These are phyloP conservation scores for Mionectes macconnelli DNA, from an alignment of 2,113 vertebrate species.

Conservation along the genomic window DNA sequence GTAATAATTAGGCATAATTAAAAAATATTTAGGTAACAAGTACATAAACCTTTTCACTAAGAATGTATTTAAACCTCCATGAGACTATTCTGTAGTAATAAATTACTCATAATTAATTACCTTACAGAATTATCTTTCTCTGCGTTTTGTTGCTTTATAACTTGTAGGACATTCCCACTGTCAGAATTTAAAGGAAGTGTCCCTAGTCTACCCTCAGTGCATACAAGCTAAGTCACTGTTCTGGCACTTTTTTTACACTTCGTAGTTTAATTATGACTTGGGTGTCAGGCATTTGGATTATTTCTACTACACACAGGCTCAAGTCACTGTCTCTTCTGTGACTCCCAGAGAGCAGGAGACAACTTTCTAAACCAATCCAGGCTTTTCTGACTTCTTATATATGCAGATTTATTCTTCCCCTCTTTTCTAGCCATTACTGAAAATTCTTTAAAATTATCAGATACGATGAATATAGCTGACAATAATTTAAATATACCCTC, in stretches of 20 bases:
- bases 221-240: neutral
- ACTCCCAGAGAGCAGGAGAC: neutral
- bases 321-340: neutral
- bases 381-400: neutral
- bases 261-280: neutral
- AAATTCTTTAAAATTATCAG: neutral
- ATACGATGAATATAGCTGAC: neutral
- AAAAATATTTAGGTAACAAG: neutral
- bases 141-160: neutral
- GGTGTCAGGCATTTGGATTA: neutral
- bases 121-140: neutral
- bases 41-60: neutral
- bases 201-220: neutral
- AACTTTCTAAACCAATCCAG: neutral
- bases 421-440: neutral
- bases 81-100: neutral
- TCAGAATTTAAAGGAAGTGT: neutral
- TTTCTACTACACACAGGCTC: neutral
- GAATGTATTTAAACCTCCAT: neutral
- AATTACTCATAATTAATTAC: neutral
- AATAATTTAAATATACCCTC: neutral
- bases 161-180: neutral
- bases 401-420: neutral
- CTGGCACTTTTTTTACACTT: neutral
- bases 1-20: neutral